These are phyloP conservation scores for Macaria liturata DNA, from an alignment of 2,888 invertebrate species.

Conservation along the genomic window DNA sequence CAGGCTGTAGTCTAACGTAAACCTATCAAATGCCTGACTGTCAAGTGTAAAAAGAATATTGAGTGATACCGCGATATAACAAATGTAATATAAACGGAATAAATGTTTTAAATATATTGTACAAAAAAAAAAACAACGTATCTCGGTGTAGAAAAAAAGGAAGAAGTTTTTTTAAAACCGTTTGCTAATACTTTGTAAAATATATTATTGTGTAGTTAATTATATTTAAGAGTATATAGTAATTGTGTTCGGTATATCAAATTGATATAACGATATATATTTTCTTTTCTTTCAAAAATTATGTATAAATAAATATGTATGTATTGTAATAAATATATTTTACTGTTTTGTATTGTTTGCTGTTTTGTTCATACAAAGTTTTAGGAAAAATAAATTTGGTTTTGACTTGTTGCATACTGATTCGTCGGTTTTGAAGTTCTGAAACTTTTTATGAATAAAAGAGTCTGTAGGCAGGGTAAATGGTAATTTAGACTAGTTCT, in stretches of 20 bases:
- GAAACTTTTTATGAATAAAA: too few relatives aligned
- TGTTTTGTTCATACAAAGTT: too few relatives aligned
- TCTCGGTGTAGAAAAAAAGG: background rate
- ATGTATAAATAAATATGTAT: conserved; percentile 19
- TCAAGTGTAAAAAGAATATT: too few relatives aligned
- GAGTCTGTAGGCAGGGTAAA: too few relatives aligned
- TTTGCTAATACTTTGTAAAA: conserved; percentile 7
- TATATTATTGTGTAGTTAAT: conserved; percentile 5
- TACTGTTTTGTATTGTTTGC: too few relatives aligned
- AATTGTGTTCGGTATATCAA: conserved; percentile 39
- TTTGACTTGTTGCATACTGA: too few relatives aligned
- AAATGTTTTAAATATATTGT: background rate
- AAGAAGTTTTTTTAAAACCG: background rate
- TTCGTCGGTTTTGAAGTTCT: too few relatives aligned
- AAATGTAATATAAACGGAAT: background rate
- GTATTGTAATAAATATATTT: conserved; percentile 3
- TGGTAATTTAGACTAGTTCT: too few relatives aligned
- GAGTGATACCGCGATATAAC: too few relatives aligned
- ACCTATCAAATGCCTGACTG: too few relatives aligned
- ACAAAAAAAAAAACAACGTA: background rate
- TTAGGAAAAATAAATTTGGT: too few relatives aligned
- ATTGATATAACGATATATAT: conserved; percentile 40
- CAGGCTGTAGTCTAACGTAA: too few relatives aligned
- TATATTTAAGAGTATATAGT: conserved; percentile 8
- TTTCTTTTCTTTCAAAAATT: conserved; percentile 17